Conservation (phyloP, 2,888 invertebrate species). For the Beris chalybata region DNA sequence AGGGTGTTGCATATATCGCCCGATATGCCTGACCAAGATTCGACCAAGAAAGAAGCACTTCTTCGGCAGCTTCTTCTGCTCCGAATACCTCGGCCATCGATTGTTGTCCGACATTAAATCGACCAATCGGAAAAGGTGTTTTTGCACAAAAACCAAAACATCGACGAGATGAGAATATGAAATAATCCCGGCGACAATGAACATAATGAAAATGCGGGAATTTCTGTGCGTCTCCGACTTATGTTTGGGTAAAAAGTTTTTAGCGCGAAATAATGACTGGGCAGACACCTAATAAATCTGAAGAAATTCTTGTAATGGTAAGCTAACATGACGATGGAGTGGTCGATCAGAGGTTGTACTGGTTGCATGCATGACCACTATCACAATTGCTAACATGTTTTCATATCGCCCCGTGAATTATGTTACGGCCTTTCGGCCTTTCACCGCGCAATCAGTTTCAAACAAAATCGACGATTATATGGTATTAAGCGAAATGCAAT, state of each 20-base stretch:
- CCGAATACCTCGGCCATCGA: conserved; percentile 24
- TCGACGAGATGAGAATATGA: conserved; percentile 20
- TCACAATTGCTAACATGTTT: too few species aligned
- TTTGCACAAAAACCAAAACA: conserved; percentile 9
- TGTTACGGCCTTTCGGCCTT: background rate
- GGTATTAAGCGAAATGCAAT: conserved; percentile 33
- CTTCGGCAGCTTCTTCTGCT: conserved; percentile 12
- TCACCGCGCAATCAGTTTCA: conserved; percentile 12
- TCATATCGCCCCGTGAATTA: too few species aligned
- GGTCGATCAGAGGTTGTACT: too few species aligned
- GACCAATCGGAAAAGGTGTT: conserved; percentile 8
- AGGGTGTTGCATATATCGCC: conserved; percentile 26
- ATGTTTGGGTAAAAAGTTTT: conserved; percentile 21
- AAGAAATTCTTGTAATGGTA: too few species aligned
- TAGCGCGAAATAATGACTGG: conserved; percentile 32
- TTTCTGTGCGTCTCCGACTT: background rate
- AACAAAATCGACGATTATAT: conserved; percentile 34
- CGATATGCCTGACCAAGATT: conserved; percentile 7
- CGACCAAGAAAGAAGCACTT: conserved; percentile 7
- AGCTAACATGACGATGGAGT: too few species aligned
- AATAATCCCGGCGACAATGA: conserved; percentile 21
- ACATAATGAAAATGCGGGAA: background rate
- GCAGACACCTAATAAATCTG: conserved; percentile 32
- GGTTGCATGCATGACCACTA: too few species aligned
- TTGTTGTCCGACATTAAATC: conserved; percentile 13